Evolutionary conservation across 2,888 invertebrate genomes (phyloP).

Genomic region (Piscicola geometra): DNA sequence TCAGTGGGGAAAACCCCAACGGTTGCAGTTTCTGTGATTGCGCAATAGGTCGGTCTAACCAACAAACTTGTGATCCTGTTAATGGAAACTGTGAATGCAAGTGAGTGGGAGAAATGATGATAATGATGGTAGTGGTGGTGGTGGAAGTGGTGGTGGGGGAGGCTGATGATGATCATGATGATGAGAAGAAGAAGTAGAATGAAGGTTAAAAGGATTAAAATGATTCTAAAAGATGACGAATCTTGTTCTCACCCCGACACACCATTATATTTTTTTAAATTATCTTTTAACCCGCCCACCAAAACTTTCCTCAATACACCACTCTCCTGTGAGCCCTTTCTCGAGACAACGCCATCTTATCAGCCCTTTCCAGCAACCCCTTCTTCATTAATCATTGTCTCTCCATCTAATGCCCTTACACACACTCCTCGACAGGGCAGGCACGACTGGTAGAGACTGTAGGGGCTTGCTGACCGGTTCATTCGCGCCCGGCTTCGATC

Average conservation of each 20-base stretch:
- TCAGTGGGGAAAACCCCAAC: constrained; percentile 41
- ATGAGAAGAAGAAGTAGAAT: neutral
- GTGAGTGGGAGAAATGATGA: neutral
- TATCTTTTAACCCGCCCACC: too few species aligned
- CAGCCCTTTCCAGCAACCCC: too few species aligned
- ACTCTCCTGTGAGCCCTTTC: too few species aligned
- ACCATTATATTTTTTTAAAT: too few species aligned
- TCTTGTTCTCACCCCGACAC: too few species aligned
- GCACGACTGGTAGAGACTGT: constrained; percentile 44
- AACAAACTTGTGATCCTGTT: constrained; percentile 40
- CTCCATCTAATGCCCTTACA: neutral
- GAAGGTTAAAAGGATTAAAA: neutral
- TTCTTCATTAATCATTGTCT: too few species aligned
- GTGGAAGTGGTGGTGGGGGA: too few species aligned
- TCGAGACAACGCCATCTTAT: too few species aligned
- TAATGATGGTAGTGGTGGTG: too few species aligned
- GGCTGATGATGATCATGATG: too few species aligned
- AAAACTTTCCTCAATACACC: too few species aligned
- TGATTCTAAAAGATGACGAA: too few species aligned
- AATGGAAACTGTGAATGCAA: constrained; percentile 45
- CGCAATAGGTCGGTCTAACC: constrained; percentile 44
- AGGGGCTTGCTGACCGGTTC: constrained; percentile 37
- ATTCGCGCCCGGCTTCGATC: constrained; percentile 46
- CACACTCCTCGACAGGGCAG: neutral
- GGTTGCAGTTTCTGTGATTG: constrained; percentile 47